phyloP scores from a whole-genome alignment of 53 echinoderm and acorn worm species.

The Holothuria leucospilota region DNA sequence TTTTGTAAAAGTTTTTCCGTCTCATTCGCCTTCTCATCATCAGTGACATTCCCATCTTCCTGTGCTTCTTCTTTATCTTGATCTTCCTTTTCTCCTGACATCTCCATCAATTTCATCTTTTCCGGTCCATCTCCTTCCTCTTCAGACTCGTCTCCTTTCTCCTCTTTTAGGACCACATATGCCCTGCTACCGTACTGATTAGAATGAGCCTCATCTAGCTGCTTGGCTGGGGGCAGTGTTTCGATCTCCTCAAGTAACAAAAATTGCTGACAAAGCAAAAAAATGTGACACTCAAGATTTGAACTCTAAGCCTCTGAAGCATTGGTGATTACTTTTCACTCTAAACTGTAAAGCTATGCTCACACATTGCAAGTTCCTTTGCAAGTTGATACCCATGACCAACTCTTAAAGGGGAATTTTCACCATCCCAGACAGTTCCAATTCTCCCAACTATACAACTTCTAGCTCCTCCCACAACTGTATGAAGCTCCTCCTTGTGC shows the following conservation, averaged over 20 bases:
- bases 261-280: constrained; percentile 25
- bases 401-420: too few species aligned
- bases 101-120: constrained; percentile 21
- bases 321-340: background rate
- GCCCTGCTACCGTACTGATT: constrained; percentile 33
- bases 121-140: constrained; percentile 9
- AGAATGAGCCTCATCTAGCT: constrained; percentile 43
- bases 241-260: constrained; percentile 23
- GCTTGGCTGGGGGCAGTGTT: background rate
- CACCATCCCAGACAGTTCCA: too few species aligned
- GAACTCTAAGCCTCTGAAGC: background rate
- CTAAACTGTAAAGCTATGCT: background rate
- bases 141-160: background rate
- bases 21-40: constrained; percentile 14
- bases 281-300: background rate
- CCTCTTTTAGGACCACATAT: constrained; percentile 26
- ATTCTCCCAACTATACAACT: too few species aligned
- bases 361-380: too few species aligned
- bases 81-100: background rate
- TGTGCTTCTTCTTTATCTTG: background rate
- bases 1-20: constrained; percentile 12
- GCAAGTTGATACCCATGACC: too few species aligned
- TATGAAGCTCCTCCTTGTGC: too few species aligned
- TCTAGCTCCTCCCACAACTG: too few species aligned
- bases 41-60: too few species aligned